A percentile compares a stretch with the other conserved stretches of the same genome.
These are phyloP conservation scores for Leptopilina myrica DNA, from an alignment of 2,888 invertebrate species.

Conservation along the genomic window DNA sequence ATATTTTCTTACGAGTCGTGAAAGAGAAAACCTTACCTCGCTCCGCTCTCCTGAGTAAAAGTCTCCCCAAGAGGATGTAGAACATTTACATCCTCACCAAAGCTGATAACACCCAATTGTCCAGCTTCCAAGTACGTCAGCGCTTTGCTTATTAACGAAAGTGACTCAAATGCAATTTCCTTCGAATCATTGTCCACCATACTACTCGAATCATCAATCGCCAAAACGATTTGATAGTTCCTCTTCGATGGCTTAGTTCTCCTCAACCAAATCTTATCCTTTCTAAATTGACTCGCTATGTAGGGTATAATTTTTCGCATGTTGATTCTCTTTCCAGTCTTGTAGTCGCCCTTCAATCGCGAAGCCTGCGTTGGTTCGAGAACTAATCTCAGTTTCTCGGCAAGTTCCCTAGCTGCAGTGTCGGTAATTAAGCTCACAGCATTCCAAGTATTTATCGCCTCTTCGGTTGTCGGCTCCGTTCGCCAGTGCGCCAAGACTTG, in stretches of 20 bases:
- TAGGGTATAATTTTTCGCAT: slow-evolving; percentile 99
- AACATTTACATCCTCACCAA: slow-evolving; percentile 90
- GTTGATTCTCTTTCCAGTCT: slow-evolving; percentile 97
- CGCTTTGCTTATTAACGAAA: slow-evolving; percentile 92
- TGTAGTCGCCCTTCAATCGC: slow-evolving; percentile 94
- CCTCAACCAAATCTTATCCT: slow-evolving; percentile 99
- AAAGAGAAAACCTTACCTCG: slow-evolving; percentile 75
- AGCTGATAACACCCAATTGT: slow-evolving; percentile 93
- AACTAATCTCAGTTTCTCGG: slow-evolving; percentile 95
- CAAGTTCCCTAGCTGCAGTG: slow-evolving; percentile 88
- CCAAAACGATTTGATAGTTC: slow-evolving; percentile 96
- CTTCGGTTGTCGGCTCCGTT: slow-evolving; percentile 73
- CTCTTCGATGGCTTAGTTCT: slow-evolving; percentile 96
- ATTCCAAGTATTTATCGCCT: slow-evolving; percentile 81
- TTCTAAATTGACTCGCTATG: slow-evolving; percentile 98
- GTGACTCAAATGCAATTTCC: slow-evolving; percentile 95
- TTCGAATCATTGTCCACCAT: slow-evolving; percentile 94
- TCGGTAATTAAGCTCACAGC: slow-evolving; percentile 80
- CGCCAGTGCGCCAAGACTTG: slow-evolving; percentile 68
- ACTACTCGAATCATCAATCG: slow-evolving; percentile 96
- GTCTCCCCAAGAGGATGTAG: slow-evolving; percentile 92
- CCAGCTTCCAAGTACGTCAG: slow-evolving; percentile 96
- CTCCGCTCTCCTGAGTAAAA: slow-evolving; percentile 92
- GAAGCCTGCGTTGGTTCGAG: slow-evolving; percentile 97
- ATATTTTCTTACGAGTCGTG: too few species aligned